Evolutionary conservation across 2,797 vertebrate genomes (phyloP), one percentile per base, ranked within the genome.

Genomic region (Lepus townsendii): DNA sequence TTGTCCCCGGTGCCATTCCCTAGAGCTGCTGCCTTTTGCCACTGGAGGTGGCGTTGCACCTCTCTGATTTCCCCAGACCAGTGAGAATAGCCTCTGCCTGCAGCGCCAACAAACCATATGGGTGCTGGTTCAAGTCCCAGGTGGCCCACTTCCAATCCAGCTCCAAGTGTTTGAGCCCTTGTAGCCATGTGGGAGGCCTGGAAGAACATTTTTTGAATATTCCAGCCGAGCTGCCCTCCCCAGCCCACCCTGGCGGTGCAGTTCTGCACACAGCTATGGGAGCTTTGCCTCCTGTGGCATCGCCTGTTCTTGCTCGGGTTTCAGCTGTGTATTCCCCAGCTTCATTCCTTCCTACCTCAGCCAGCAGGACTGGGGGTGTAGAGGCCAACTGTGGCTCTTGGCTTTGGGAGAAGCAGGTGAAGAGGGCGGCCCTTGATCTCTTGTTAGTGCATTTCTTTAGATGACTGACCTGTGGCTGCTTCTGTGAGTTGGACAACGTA

Each of bases 1-100:
- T 35, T 35, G 0, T 50, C 4, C 5, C 19, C 8, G 27, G 0
- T 35, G 1, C 8, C 19, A 1, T 20, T 17, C 27, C 60, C 42
- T 24, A 38, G 86, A 47, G 83, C 27, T 78, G 26, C 68, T 10
- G 3, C 32, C 42, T 89, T 78, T 60, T 22, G 24, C 82, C 2
- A 0, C 1, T 35, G 30, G 87, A 66, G 65, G 78, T 30, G 30
- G 69, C 77, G 47, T 47, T 65, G 65, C 9, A 5, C 12, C 54
- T 72, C 38, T 85, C 88, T 7, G 1, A 0, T 24, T 57, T 11
- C 32, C 76, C 42, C 12, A 11, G 77, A 27, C 8, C 20, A 13
- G 42, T 35, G 76, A 57, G 10, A 1, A 38, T 10, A 16, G 54
- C 17, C 17, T 3, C 17, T 57, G 54, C 54, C 54, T 57, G 19